Base-by-base conservation (phyloP, 2,113 vertebrate species). In the Spea multiplicata region DNA sequence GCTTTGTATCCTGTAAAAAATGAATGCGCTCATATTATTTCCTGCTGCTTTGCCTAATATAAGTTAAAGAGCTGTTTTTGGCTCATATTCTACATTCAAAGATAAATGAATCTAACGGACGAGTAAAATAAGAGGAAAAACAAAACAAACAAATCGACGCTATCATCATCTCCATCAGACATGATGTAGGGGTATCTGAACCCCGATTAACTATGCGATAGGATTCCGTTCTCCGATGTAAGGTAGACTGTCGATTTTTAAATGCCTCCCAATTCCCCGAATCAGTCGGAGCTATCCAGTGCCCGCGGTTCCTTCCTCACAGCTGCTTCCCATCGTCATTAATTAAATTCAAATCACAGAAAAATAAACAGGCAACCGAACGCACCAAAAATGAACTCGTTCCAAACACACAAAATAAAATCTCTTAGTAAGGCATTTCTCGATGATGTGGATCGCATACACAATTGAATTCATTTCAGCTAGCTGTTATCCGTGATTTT, bases 331-430 rank as follows among this genome's bases (percentile, higher is more conserved):
- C 53, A 80, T 80, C 78, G 62, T 80, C 78, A 80, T 80, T 80
- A 80, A 80, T 80, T 80, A 80, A 80, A 80, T 80, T 80, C 78
- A 80, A 80, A 74, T 80, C 71, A 68, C 78, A 80, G 78, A 80
- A 80, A 80, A 74, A 80, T 80, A 80, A 80, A 80, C 78, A 80
- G 45, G 52, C 71, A 68, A 68, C 45, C 45, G 52, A 73, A 80
- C 46, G 71, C 45, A 74, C 64, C 78, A 74, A 80, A 80, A 80
- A 80, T 80, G 78, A 80, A 80, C 78, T 45, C 71, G 55, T 50
- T 80, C 78, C 71, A 80, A 80, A 74, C 66, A 80, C 71, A 61
- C 64, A 80, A 80, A 80, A 79, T 66, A 79, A 79, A 73, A 65
- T 79, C 71, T 80, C 71, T 57, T 73, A 73, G 45, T 55, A 71